Percentiles rank a stretch among this genome's conserved stretches.
Evolutionary conservation across 2,888 invertebrate species (phyloP).

Genomic region (Lepidocyrtoides sp.): DNA sequence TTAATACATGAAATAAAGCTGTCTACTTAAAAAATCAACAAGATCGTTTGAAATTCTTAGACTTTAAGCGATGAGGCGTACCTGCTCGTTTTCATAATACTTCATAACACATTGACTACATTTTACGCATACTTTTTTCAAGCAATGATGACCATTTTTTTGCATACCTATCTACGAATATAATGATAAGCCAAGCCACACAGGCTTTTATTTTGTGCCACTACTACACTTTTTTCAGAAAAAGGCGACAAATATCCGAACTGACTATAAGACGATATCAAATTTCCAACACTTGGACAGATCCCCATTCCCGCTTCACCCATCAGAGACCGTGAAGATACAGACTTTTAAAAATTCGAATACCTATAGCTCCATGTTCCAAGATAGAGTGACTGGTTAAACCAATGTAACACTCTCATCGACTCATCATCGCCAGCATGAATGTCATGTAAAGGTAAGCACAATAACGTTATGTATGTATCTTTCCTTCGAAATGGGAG

Average conservation of each 20-base stretch:
- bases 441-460: neutral
- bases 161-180: no score
- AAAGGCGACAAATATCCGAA: constrained; percentile 9
- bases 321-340: neutral
- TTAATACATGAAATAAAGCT: constrained; percentile 72
- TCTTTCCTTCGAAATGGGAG: constrained; percentile 20
- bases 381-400: neutral
- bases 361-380: neutral
- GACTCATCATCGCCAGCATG: neutral
- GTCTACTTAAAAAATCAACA: constrained; percentile 66
- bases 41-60: constrained; percentile 47
- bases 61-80: neutral
- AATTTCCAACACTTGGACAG: neutral
- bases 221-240: neutral
- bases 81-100: neutral
- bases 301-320: neutral
- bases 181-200: no score
- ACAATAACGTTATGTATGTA: neutral
- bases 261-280: constrained; percentile 13
- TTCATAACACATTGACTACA: neutral
- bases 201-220: no score
- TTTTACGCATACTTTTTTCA: neutral
- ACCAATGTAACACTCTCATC: neutral
- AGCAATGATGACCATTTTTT: no score
- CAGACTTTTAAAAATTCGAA: neutral